These are phyloP conservation scores for Capitulum mitella DNA, from an alignment of 2,888 invertebrate genomes.

Conservation along the genomic window DNA sequence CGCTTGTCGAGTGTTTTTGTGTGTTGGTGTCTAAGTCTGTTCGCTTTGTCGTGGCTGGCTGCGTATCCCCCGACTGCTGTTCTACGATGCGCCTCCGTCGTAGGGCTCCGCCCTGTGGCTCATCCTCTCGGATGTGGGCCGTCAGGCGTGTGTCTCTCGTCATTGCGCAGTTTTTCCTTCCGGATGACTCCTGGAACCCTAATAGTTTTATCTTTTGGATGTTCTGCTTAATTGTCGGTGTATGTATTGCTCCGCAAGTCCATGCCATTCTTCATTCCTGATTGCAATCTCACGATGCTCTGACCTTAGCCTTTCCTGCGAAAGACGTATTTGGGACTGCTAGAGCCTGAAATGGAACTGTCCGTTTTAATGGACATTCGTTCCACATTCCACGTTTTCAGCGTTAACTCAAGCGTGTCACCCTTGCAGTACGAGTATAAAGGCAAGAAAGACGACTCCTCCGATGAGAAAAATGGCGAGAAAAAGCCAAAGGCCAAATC, in stretches of 20 bases:
- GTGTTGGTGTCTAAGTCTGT: too few species aligned
- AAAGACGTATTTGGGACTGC: not conserved
- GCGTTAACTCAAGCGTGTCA: not conserved
- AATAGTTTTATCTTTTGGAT: too few species aligned
- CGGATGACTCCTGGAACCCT: too few species aligned
- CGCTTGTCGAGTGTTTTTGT: too few species aligned
- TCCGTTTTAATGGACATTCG: not conserved
- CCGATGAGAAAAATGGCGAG: constrained; percentile 50
- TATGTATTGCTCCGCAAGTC: not conserved
- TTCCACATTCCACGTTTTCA: not conserved
- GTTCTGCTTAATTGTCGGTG: too few species aligned
- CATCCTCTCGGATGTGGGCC: too few species aligned
- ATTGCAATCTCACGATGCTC: not conserved
- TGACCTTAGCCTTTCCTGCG: not conserved
- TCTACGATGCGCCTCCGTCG: too few species aligned
- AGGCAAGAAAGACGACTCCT: constrained; percentile 52
- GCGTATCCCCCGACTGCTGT: too few species aligned
- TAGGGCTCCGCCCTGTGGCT: too few species aligned
- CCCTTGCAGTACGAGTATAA: constrained; percentile 68
- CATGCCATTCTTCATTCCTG: not conserved
- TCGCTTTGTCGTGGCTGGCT: too few species aligned
- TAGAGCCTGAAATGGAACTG: not conserved
- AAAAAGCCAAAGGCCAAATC: constrained; percentile 53
- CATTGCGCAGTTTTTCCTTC: too few species aligned
- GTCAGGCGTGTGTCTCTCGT: too few species aligned